Percentiles rank a stretch among this genome's conserved stretches.
phyloP scores from a whole-genome alignment of 2,888 invertebrate genomes.

The Oxystoma pomonae region DNA sequence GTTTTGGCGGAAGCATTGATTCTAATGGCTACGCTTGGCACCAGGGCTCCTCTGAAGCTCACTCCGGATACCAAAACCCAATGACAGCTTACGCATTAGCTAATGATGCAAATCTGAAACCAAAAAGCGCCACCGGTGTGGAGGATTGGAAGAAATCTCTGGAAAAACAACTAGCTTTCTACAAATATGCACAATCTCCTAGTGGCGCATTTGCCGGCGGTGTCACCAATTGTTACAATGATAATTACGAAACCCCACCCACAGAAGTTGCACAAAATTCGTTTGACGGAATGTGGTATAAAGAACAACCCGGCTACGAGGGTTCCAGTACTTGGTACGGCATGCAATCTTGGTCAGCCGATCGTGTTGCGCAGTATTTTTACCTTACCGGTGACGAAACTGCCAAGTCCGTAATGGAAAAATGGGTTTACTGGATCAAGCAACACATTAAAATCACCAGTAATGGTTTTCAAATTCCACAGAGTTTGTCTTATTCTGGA shows the following conservation, averaged over 20 bases:
- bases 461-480: constrained; percentile 16
- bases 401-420: constrained; percentile 25
- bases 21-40: constrained; percentile 28
- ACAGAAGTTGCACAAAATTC: constrained; percentile 18
- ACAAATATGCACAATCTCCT: constrained; percentile 26
- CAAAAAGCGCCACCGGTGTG: constrained; percentile 26
- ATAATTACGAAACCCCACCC: constrained; percentile 28
- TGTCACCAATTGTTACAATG: constrained; percentile 31
- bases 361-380: constrained; percentile 29
- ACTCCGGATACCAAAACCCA: constrained; percentile 32
- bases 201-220: constrained; percentile 31
- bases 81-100: constrained; percentile 28
- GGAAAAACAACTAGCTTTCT: constrained; percentile 30
- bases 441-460: constrained; percentile 15
- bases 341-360: constrained; percentile 28
- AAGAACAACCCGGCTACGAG: constrained; percentile 24
- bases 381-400: constrained; percentile 27
- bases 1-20: constrained; percentile 29
- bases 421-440: constrained; percentile 28
- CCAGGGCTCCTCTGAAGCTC: constrained; percentile 29
- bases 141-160: constrained; percentile 28
- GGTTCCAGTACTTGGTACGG: constrained; percentile 20
- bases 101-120: constrained; percentile 26
- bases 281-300: constrained; percentile 26
- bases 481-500: constrained; percentile 24